These are phyloP conservation scores for Drosophila subobscura DNA, from an alignment of 1,140 invertebrate genomes.

Conservation along the genomic window DNA sequence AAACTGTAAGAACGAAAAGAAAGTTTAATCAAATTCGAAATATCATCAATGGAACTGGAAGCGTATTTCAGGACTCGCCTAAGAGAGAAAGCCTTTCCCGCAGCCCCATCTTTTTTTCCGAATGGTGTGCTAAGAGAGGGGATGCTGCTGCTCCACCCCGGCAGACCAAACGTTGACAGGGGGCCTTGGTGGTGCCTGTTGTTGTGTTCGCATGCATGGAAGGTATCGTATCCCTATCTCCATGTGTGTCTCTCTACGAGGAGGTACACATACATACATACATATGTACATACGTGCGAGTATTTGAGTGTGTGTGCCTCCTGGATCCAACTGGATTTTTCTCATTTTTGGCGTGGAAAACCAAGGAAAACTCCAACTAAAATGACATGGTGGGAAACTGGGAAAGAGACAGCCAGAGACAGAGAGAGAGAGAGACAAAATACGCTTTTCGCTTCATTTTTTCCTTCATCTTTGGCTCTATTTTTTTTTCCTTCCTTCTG, in stretches of 20 bases:
- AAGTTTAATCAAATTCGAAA: no score
- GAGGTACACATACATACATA: neutral
- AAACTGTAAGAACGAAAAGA: no score
- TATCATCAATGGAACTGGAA: no score
- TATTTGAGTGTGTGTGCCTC: slow-evolving; percentile 9
- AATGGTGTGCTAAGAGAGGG: neutral
- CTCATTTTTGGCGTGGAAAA: slow-evolving; percentile 44
- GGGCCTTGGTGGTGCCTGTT: slow-evolving; percentile 25
- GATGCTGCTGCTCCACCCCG: neutral
- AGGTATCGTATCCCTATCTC: no score
- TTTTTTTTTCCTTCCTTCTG: slow-evolving; percentile 25
- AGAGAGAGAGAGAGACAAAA: slow-evolving; percentile 19
- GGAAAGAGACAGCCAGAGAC: slow-evolving; percentile 12
- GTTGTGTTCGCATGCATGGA: slow-evolving; percentile 17
- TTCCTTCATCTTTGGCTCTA: slow-evolving; percentile 44
- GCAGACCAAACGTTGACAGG: slow-evolving; percentile 57
- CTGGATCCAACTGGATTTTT: slow-evolving; percentile 59
- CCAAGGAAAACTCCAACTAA: slow-evolving; percentile 49
- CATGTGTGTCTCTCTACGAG: no score
- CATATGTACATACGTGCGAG: neutral
- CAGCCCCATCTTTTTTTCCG: neutral
- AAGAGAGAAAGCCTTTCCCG: neutral
- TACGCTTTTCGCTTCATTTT: slow-evolving; percentile 55
- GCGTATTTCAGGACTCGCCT: no score
- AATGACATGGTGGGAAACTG: slow-evolving; percentile 54